Evolutionary conservation across 1,140 invertebrate genomes (phyloP), one percentile per base, ranked within the genome.

Genomic region (Leptinotarsa lineolata): DNA sequence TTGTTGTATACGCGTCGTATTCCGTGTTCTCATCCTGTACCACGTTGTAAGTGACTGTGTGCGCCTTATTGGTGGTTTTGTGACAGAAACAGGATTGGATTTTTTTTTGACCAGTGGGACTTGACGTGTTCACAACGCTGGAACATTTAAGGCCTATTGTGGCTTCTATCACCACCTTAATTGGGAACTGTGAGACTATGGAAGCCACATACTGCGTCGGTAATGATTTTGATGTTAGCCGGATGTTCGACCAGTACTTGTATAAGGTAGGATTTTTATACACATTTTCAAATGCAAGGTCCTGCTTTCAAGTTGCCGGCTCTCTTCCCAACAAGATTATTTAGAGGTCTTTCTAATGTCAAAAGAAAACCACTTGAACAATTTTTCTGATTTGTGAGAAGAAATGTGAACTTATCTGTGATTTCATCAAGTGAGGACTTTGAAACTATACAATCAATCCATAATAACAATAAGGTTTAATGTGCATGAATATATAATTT

Each of bases 171-270:
- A 84, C 82, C 79, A 84, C 83, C 80, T 81, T 85, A 76, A 85
- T 83, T 76, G 81, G 82, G 72, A 82, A 81, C 78, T 82, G 82
- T 81, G 85, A 87, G 81, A 87, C 83, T 82, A 89, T 90, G 88
- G 89, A 91, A 82, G 87, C 89, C 74, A 88, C 88, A 78, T 90
- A 91, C 81, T 88, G 88, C 83, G 88, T 89, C 72, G 88, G 86
- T 80, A 88, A 83, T 78, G 90, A 91, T 82, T 86, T 90, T 80
- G 90, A 91, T 81, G 87, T 89, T 72, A 88, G 88, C 85, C 88
- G 89, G 81, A 90, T 90, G 89, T 90, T 90, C 78, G 89, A 91
- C 82, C 89, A 90, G 84, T 91, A 90, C 82, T 84, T 89, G 72
- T 90, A 90, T 82, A 91, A 91, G 89, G 89, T 91, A 83, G 15